Evolutionary conservation across 2,113 vertebrate genomes (phyloP).

Genomic region (Spheniscus mendiculus): DNA sequence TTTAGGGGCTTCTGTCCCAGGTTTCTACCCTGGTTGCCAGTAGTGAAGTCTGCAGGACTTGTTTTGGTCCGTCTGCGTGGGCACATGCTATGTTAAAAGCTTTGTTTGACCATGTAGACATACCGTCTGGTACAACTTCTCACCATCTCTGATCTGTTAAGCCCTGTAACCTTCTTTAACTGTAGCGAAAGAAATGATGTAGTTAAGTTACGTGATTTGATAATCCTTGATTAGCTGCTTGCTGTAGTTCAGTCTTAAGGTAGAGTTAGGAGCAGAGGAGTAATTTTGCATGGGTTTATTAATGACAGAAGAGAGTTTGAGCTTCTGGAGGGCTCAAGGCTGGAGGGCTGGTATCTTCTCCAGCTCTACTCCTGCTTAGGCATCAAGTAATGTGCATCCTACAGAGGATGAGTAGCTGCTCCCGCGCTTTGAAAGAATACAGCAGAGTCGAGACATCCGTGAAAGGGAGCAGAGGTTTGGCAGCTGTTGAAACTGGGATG

Average conservation of each 20-base stretch:
- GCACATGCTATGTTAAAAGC: background rate
- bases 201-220: background rate
- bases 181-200: accelerated
- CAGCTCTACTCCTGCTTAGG: background rate
- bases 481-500: background rate
- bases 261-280: background rate
- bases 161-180: background rate
- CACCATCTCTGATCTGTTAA: background rate
- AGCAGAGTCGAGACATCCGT: background rate
- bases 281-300: background rate
- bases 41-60: background rate
- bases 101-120: background rate
- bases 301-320: background rate
- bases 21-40: background rate
- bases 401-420: background rate
- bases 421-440: background rate
- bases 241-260: background rate
- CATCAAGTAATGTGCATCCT: background rate
- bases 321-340: background rate
- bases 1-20: background rate
- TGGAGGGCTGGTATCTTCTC: background rate
- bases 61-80: background rate
- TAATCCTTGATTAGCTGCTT: background rate
- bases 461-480: background rate
- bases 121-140: background rate